These are phyloP conservation scores for Pseudopodoces humilis DNA, from an alignment of 2,113 vertebrate species.

Conservation along the genomic window DNA sequence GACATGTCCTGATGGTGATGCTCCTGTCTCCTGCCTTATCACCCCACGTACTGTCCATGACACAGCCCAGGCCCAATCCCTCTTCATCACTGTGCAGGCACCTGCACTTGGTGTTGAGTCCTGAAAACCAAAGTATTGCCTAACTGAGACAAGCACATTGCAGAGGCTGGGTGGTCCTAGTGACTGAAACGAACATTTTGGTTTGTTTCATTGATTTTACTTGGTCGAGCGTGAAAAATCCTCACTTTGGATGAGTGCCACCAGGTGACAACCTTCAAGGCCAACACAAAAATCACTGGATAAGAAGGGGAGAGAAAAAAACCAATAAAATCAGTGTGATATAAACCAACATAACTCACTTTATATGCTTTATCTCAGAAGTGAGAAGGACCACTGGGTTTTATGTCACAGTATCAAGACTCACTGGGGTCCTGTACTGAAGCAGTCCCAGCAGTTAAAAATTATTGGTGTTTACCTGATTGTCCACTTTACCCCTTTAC, in stretches of 20 bases:
- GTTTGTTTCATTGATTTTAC: background rate
- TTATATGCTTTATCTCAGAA: background rate
- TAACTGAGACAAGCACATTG: background rate
- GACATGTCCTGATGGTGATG: background rate
- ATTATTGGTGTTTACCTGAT: background rate
- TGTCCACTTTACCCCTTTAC: background rate
- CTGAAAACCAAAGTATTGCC: background rate
- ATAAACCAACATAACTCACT: background rate
- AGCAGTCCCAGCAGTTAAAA: background rate
- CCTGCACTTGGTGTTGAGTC: background rate
- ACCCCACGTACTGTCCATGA: accelerated
- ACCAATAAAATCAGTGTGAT: background rate
- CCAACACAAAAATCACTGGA: background rate
- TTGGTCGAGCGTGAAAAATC: background rate
- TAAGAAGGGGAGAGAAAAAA: background rate
- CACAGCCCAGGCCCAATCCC: background rate
- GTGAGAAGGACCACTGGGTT: background rate
- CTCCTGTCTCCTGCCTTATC: background rate
- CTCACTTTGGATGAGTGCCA: background rate
- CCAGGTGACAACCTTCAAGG: background rate
- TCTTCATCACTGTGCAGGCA: background rate
- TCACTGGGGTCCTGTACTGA: background rate
- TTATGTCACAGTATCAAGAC: background rate
- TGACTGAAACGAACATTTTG: background rate
- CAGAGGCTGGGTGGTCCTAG: background rate